Percentiles rank a stretch among this genome's conserved stretches.
Evolutionary conservation across 1,140 invertebrate species (phyloP).

Genomic region (Chironomus striatipennis): DNA sequence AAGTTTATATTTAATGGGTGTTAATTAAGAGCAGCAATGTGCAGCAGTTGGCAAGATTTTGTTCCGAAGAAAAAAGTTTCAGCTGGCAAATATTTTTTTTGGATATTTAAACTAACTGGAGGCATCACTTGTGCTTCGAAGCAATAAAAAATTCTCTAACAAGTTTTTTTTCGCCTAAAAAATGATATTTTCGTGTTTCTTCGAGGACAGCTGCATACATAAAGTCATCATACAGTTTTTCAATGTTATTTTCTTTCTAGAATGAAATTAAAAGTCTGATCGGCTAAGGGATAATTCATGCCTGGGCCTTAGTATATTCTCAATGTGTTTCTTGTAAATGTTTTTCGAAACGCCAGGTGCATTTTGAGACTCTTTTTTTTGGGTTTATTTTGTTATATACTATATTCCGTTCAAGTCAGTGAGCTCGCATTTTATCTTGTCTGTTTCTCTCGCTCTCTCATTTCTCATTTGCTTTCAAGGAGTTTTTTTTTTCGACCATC

Average conservation of each 20-base stretch:
- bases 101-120: background rate
- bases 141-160: background rate
- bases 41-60: background rate
- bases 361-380: background rate
- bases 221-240: background rate
- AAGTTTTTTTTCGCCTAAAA: background rate
- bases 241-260: background rate
- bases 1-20: background rate
- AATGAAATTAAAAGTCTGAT: conserved; percentile 20
- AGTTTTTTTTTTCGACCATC: conserved; percentile 14
- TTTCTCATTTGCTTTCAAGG: background rate
- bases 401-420: background rate
- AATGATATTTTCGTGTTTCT: background rate
- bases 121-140: background rate
- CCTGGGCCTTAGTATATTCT: background rate
- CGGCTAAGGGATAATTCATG: conserved; percentile 16
- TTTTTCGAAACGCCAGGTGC: conserved; percentile 17
- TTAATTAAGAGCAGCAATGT: background rate
- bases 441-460: background rate
- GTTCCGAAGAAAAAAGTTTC: background rate
- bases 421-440: background rate
- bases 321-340: background rate
- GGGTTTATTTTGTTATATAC: background rate
- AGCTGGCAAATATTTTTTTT: background rate
- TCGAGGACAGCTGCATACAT: conserved; percentile 1